phyloP scores from a whole-genome alignment of 2,797 vertebrate species.

The Phrynocephalus forsythii region DNA sequence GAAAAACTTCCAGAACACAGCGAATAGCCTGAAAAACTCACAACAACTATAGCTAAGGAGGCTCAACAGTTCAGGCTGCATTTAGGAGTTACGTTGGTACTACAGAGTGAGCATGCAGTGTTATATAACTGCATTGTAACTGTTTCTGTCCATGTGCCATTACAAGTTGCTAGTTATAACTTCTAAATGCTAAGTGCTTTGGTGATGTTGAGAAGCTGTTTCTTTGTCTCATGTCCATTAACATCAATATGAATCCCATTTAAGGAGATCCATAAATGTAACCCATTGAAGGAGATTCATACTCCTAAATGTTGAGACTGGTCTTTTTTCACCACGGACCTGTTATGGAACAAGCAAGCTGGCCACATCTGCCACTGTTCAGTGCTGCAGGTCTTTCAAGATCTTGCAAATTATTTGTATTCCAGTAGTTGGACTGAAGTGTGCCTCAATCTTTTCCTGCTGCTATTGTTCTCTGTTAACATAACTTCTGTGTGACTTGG shows the following conservation, averaged over 20 bases:
- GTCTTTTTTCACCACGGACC: neutral
- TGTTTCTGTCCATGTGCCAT: neutral
- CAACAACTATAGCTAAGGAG: neutral
- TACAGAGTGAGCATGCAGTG: neutral
- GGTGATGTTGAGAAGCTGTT: neutral
- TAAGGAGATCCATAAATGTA: neutral
- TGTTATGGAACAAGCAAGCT: neutral
- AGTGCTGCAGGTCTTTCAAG: neutral
- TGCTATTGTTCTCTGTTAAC: neutral
- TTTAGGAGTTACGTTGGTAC: neutral
- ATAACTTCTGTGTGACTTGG: neutral
- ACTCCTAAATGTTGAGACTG: neutral
- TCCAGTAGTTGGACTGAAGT: neutral
- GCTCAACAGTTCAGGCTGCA: neutral
- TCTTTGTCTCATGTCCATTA: neutral
- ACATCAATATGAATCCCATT: conserved; percentile 2
- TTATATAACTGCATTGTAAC: neutral
- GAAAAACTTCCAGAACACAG: too few species aligned
- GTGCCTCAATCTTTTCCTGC: neutral
- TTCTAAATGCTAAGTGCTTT: neutral
- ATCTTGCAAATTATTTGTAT: neutral
- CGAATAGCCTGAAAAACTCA: too few species aligned
- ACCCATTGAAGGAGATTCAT: neutral
- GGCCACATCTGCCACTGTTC: neutral
- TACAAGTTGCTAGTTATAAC: neutral